Percentiles rank a stretch among this genome's conserved stretches.
These are phyloP conservation scores for Parauchenoglanis punctatus DNA, from an alignment of 2,797 vertebrate species.

Conservation along the genomic window DNA sequence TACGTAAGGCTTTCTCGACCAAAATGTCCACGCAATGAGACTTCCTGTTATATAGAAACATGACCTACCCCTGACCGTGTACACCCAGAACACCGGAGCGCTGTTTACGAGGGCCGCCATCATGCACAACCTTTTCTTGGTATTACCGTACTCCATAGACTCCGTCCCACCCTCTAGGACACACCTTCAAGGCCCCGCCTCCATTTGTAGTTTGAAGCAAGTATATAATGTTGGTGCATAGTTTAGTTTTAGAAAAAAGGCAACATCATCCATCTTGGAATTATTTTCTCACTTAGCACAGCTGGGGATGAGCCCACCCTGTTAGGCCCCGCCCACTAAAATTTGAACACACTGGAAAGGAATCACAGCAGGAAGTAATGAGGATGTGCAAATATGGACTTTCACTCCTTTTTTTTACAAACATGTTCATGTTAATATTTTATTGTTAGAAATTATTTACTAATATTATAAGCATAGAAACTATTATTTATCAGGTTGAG, in stretches of 20 bases:
- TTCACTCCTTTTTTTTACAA: not conserved
- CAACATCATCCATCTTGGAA: not conserved
- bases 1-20: not conserved
- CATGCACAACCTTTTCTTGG: not conserved
- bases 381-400: not conserved
- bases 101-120: not conserved
- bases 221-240: not conserved
- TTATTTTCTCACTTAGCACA: not conserved
- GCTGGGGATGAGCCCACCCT: not conserved
- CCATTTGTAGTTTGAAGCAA: not conserved
- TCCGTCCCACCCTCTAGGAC: not conserved
- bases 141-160: not conserved
- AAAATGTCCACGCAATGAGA: not conserved
- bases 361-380: not conserved
- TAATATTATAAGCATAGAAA: not conserved
- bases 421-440: not conserved
- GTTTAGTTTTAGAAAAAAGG: not conserved
- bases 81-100: not conserved
- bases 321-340: not conserved
- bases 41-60: not conserved
- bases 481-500: too few species aligned
- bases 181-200: not conserved
- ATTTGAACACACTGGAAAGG: not conserved
- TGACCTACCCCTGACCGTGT: not conserved
- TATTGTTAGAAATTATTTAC: not conserved